phyloP scores from a whole-genome alignment of 2,113 vertebrate genomes.

The Chunga burmeisteri region DNA sequence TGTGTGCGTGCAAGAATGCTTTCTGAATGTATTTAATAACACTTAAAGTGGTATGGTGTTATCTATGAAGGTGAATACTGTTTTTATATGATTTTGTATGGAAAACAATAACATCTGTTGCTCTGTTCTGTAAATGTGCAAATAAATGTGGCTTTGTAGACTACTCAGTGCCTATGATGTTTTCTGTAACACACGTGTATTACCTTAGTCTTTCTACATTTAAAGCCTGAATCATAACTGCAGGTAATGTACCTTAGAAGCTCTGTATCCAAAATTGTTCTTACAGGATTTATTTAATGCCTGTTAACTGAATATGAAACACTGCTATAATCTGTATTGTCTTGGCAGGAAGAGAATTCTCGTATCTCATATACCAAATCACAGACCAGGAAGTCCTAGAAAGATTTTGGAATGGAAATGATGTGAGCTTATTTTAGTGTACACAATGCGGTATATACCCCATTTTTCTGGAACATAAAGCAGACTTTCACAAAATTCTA shows the following conservation, averaged over 20 bases:
- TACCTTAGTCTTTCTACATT: not conserved
- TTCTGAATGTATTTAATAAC: slow-evolving; percentile 72
- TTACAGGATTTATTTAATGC: not conserved
- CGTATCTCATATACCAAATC: not conserved
- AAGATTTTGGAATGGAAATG: not conserved
- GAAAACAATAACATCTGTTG: slow-evolving; percentile 66
- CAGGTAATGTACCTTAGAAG: not conserved
- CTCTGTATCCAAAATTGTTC: not conserved
- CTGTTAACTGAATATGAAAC: not conserved
- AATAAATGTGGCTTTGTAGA: slow-evolving; percentile 83
- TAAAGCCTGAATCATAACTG: not conserved
- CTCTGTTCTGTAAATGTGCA: slow-evolving; percentile 77
- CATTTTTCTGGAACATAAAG: not conserved
- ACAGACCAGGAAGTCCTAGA: not conserved
- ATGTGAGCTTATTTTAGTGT: not conserved
- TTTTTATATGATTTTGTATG: slow-evolving; percentile 80
- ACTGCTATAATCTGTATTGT: not conserved
- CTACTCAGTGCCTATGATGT: slow-evolving; percentile 46
- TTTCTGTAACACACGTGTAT: not conserved
- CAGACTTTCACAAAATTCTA: not conserved
- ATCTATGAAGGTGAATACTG: slow-evolving; percentile 71
- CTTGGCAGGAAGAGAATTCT: not conserved
- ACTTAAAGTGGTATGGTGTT: slow-evolving; percentile 58
- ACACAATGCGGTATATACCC: fast-evolving
- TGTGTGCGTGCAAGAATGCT: slow-evolving; percentile 67